phyloP scores from a whole-genome alignment of 1,140 invertebrate species.

The Micrasema longulum region DNA sequence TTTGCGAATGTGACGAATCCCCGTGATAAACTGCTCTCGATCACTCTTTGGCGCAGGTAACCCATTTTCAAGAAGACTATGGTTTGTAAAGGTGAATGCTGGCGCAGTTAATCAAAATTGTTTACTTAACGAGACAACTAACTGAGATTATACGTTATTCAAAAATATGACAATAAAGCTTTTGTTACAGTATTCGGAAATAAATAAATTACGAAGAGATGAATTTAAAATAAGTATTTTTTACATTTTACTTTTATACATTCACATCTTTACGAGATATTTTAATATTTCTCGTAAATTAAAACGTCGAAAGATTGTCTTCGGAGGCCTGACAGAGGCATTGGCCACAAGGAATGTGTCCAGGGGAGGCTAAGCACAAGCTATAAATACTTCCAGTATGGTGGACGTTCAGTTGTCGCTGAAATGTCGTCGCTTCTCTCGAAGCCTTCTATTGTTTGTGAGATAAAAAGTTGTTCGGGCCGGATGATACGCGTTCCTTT shows the following conservation, averaged over 20 bases:
- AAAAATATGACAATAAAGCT: too few relatives aligned
- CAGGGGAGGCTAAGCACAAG: not conserved
- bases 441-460: constrained; percentile 28
- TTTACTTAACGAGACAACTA: too few relatives aligned
- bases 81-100: constrained; percentile 19
- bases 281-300: too few relatives aligned
- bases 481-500: constrained; percentile 32
- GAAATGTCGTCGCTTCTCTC: constrained; percentile 3
- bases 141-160: too few relatives aligned
- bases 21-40: constrained; percentile 11
- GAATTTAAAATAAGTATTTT: too few relatives aligned
- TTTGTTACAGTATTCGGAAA: too few relatives aligned
- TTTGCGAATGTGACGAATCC: constrained; percentile 12
- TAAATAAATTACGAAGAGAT: too few relatives aligned
- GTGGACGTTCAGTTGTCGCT: constrained; percentile 14
- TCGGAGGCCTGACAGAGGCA: constrained; percentile 12
- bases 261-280: too few relatives aligned
- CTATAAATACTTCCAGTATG: constrained; percentile 7
- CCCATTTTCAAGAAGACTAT: constrained; percentile 21
- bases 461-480: constrained; percentile 32
- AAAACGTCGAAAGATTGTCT: too few relatives aligned
- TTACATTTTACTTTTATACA: too few relatives aligned
- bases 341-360: not conserved
- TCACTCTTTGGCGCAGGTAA: not conserved
- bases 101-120: too few relatives aligned